phyloP scores from a whole-genome alignment of 1,140 invertebrate species.

The Drosophila grimshawi region DNA sequence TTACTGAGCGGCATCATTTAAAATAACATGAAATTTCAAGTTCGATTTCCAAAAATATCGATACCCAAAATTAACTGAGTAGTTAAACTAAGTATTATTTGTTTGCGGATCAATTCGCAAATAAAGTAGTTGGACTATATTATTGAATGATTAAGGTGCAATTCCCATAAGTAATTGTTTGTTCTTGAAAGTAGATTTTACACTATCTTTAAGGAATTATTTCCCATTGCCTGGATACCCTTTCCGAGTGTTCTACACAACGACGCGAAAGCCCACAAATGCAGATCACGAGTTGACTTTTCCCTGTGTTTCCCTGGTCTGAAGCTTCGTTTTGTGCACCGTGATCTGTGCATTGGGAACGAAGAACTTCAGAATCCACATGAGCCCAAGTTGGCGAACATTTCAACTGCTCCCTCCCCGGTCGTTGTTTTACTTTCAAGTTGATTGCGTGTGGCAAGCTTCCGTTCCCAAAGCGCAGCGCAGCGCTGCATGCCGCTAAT shows the following conservation, averaged over 20 bases:
- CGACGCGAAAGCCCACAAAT: slow-evolving; percentile 65
- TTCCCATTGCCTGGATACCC: slow-evolving; percentile 10
- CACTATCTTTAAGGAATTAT: neutral
- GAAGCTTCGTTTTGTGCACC: slow-evolving; percentile 14
- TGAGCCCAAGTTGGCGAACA: slow-evolving; percentile 16
- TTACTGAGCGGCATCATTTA: too few species aligned
- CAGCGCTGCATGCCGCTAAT: slow-evolving; percentile 72
- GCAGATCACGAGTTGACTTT: slow-evolving; percentile 38
- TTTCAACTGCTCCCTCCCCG: neutral
- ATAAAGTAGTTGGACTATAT: neutral
- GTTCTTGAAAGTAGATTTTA: neutral
- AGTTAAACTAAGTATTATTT: neutral
- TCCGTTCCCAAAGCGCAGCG: slow-evolving; percentile 65
- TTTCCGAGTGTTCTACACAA: neutral
- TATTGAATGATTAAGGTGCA: neutral
- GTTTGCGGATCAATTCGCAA: neutral
- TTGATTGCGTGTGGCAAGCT: slow-evolving; percentile 71
- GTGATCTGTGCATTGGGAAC: slow-evolving; percentile 25
- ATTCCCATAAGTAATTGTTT: slow-evolving; percentile 5
- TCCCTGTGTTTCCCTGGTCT: neutral
- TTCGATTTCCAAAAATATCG: too few species aligned
- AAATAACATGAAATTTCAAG: too few species aligned
- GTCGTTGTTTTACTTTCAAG: slow-evolving; percentile 9
- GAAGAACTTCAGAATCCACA: neutral
- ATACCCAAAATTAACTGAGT: too few species aligned